Percentiles rank a stretch among this genome's conserved stretches.
These are phyloP conservation scores for Drosophila anceps DNA, from an alignment of 2,888 invertebrate genomes.

Conservation along the genomic window DNA sequence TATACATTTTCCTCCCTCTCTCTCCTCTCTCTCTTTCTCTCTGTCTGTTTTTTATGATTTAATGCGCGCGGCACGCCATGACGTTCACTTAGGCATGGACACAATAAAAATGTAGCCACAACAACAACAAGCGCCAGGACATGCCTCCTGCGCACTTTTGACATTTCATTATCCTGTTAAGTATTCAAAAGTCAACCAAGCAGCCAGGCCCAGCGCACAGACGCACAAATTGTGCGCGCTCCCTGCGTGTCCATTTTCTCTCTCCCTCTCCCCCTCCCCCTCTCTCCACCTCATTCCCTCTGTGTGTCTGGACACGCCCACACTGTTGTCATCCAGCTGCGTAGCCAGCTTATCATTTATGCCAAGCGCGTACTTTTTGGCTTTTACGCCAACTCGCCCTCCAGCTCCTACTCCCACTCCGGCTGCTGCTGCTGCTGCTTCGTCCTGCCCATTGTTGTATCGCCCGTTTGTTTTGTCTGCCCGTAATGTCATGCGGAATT, in stretches of 20 bases:
- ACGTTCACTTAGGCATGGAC: constrained; percentile 77
- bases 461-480: constrained; percentile 74
- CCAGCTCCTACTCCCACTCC: not conserved
- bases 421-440: not conserved
- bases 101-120: constrained; percentile 67
- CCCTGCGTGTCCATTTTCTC: constrained; percentile 9
- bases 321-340: constrained; percentile 50
- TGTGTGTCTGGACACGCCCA: constrained; percentile 52
- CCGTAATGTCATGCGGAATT: constrained; percentile 75
- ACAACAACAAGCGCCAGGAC: constrained; percentile 2
- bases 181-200: constrained; percentile 81
- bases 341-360: constrained; percentile 77
- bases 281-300: not conserved
- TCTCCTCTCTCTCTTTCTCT: too few species aligned
- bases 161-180: constrained; percentile 83
- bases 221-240: constrained; percentile 53
- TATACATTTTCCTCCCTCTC: constrained; percentile 24
- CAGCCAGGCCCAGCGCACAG: constrained; percentile 51
- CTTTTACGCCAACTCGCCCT: constrained; percentile 53
- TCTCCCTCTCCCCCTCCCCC: not conserved
- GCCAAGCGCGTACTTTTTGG: constrained; percentile 78
- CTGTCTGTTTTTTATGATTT: constrained; percentile 69
- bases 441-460: constrained; percentile 43
- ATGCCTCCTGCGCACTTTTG: constrained; percentile 76
- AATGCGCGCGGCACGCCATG: constrained; percentile 79